Percentiles rank a stretch among this genome's conserved stretches.
These are phyloP conservation scores for Aleiodes sp. DNA, from an alignment of 1,140 invertebrate genomes.

Conservation along the genomic window DNA sequence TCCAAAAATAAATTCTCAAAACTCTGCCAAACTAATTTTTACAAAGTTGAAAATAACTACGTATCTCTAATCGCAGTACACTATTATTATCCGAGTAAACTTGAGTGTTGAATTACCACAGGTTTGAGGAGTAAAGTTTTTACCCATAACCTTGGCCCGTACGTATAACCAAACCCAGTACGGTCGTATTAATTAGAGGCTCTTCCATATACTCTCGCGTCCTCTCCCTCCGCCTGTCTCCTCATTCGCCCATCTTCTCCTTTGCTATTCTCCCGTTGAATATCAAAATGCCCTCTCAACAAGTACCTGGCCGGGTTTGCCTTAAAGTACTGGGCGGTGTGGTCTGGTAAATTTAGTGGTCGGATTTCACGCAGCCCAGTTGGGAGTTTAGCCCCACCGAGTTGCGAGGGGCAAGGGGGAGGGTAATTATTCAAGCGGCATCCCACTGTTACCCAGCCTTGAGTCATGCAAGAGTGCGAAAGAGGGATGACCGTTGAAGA, in stretches of 20 bases:
- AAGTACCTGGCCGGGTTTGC: slow-evolving; percentile 51
- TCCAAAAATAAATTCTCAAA: no score
- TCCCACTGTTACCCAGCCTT: slow-evolving; percentile 51
- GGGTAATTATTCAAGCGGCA: slow-evolving; percentile 65
- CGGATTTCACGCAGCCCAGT: slow-evolving; percentile 57
- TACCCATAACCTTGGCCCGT: background rate
- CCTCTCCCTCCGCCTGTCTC: background rate
- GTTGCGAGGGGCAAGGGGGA: no score
- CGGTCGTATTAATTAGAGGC: slow-evolving; percentile 58
- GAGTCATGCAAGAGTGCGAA: slow-evolving; percentile 48
- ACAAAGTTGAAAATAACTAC: background rate
- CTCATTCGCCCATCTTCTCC: no score
- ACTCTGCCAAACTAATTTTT: no score
- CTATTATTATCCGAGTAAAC: background rate
- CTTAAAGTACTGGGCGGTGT: slow-evolving; percentile 53
- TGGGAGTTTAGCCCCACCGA: slow-evolving; percentile 54
- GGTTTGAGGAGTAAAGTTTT: background rate
- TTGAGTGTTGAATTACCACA: slow-evolving; percentile 12
- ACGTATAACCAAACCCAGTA: background rate
- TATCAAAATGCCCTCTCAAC: slow-evolving; percentile 38
- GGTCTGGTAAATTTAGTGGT: slow-evolving; percentile 59
- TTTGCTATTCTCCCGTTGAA: background rate
- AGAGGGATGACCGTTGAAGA: slow-evolving; percentile 36
- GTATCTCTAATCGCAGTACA: background rate
- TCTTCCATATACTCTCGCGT: background rate